A percentile compares a stretch with the other conserved stretches of the same genome.
Conservation (phyloP, 2,797 vertebrate species). For the Podarcis lilfordi region DNA sequence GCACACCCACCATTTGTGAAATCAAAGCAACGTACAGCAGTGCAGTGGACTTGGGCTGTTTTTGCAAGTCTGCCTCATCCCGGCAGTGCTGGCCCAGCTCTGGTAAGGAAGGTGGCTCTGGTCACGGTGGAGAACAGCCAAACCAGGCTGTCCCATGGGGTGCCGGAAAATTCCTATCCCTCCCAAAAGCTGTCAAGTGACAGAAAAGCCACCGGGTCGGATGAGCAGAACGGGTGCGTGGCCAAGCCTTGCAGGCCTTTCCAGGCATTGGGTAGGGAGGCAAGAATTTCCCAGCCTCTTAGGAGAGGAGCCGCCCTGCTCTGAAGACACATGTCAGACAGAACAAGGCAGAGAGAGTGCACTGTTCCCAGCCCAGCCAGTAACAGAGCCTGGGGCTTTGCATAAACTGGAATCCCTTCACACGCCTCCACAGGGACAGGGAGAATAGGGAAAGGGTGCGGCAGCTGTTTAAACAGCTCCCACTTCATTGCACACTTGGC, state of each 20-base stretch:
- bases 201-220: not conserved
- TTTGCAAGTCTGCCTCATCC: not conserved
- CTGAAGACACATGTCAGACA: not conserved
- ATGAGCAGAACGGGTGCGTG: not conserved
- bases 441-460: not conserved
- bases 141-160: not conserved
- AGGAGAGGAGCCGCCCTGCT: not conserved
- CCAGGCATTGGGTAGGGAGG: constrained; percentile 10
- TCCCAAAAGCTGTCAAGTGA: not conserved
- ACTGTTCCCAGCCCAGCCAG: not conserved
- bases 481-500: not conserved
- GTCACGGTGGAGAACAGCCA: not conserved
- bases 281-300: constrained; percentile 11
- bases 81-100: not conserved
- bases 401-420: constrained; percentile 22
- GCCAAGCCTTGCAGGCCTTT: not conserved
- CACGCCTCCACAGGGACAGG: not conserved
- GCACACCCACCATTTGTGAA: not conserved
- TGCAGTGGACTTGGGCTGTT: not conserved
- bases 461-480: constrained; percentile 40
- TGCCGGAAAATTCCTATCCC: not conserved
- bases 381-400: not conserved
- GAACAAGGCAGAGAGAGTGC: not conserved
- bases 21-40: not conserved
- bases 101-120: not conserved